phyloP scores from a whole-genome alignment of 2,797 vertebrate species.

The Hoplostethus atlanticus region DNA sequence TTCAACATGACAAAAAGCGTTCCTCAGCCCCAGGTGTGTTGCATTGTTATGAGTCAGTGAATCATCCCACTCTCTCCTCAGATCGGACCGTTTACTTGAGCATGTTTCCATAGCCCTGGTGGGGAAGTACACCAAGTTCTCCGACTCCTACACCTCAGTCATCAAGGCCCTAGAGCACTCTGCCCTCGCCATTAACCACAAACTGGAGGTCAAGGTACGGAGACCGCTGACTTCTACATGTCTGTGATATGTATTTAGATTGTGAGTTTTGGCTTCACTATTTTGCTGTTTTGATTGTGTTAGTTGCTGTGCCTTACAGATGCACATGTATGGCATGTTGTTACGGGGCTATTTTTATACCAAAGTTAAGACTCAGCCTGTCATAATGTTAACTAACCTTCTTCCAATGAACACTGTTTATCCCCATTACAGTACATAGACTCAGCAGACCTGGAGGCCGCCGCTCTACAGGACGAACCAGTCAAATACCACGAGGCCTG shows the following conservation, averaged over 20 bases:
- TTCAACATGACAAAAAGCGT: not conserved
- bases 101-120: constrained; percentile 94
- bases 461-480: constrained; percentile 89
- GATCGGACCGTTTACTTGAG: constrained; percentile 93
- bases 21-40: too few species aligned
- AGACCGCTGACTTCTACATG: constrained; percentile 3
- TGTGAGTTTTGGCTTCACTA: not conserved
- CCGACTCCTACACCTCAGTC: constrained; percentile 96
- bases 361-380: not conserved
- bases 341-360: constrained; percentile 1
- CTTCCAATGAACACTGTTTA: constrained; percentile 17
- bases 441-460: constrained; percentile 91
- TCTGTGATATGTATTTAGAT: not conserved
- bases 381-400: constrained; percentile 7
- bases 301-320: not conserved
- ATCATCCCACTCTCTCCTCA: constrained; percentile 54
- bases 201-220: constrained; percentile 93
- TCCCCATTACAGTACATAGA: constrained; percentile 89
- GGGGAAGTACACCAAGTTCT: constrained; percentile 96
- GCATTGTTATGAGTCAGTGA: not conserved
- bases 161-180: constrained; percentile 97
- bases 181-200: constrained; percentile 95
- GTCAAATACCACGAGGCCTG: constrained; percentile 96
- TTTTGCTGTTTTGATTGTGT: constrained; percentile 4
- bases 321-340: not conserved